Conservation (phyloP, 1,140 invertebrate genomes). For the Zeugodacus cucurbitae region DNA sequence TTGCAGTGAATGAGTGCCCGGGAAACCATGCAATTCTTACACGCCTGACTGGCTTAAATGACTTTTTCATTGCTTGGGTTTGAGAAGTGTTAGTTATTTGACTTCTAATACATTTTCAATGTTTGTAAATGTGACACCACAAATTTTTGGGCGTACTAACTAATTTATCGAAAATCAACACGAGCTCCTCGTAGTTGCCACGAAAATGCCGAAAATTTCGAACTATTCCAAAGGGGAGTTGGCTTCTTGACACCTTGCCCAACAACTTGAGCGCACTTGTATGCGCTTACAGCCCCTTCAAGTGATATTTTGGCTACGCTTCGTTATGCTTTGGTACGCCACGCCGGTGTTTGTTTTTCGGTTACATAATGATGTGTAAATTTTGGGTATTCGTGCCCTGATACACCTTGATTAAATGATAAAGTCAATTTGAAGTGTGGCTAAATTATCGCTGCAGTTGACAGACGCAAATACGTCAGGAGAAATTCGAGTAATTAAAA, state of each 20-base stretch:
- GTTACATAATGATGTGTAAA: constrained; percentile 23
- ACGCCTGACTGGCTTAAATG: not conserved
- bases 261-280: not conserved
- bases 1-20: not conserved
- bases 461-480: not conserved
- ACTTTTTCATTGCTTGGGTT: not conserved
- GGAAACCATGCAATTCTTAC: not conserved
- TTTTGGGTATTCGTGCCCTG: not conserved
- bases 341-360: not conserved
- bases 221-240: not conserved
- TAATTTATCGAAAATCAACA: constrained; percentile 32
- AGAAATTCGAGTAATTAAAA: not conserved
- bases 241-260: not conserved
- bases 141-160: constrained; percentile 30
- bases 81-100: constrained; percentile 33
- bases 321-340: not conserved
- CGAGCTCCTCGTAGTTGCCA: not conserved
- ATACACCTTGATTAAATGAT: constrained; percentile 19
- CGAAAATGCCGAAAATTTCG: not conserved
- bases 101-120: constrained; percentile 7
- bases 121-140: constrained; percentile 6
- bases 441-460: not conserved
- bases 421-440: constrained; percentile 22
- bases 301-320: not conserved
- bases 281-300: not conserved